A percentile compares a stretch with the other conserved stretches of the same genome.
These are phyloP conservation scores for Protomyctophum bolini DNA, from an alignment of 2,113 vertebrate species.

Conservation along the genomic window DNA sequence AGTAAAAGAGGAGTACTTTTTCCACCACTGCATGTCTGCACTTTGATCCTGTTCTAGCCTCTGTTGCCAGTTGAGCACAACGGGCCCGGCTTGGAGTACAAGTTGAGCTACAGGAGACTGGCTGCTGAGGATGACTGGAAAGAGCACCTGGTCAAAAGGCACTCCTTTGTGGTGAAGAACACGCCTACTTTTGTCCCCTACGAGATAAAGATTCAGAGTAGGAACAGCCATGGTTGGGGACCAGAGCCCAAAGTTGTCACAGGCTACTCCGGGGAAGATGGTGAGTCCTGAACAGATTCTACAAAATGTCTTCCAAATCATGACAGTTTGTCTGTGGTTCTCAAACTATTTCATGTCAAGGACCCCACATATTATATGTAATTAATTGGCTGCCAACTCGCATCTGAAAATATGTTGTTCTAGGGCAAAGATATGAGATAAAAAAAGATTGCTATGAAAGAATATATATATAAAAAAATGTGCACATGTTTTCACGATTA, in stretches of 20 bases:
- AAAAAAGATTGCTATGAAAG: too few species aligned
- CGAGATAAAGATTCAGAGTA: conserved; percentile 90
- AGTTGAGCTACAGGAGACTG: conserved; percentile 86
- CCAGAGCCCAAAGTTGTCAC: conserved; percentile 84
- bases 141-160: conserved; percentile 84
- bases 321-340: too few species aligned
- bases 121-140: conserved; percentile 81
- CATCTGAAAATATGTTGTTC: too few species aligned
- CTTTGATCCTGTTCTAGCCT: conserved; percentile 75
- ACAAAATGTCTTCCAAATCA: too few species aligned
- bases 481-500: too few species aligned
- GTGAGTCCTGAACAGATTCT: conserved; percentile 75
- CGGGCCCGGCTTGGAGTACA: conserved; percentile 91
- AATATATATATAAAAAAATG: too few species aligned
- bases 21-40: background rate
- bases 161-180: conserved; percentile 82
- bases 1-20: too few species aligned
- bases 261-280: conserved; percentile 92
- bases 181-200: conserved; percentile 90
- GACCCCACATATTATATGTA: too few species aligned
- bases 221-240: conserved; percentile 86
- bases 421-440: too few species aligned
- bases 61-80: conserved; percentile 85
- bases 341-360: too few species aligned
- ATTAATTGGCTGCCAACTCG: too few species aligned